A percentile compares a stretch with the other conserved stretches of the same genome.
Conservation (phyloP, 1,140 invertebrate species). For the Lordiphosa collinella region DNA sequence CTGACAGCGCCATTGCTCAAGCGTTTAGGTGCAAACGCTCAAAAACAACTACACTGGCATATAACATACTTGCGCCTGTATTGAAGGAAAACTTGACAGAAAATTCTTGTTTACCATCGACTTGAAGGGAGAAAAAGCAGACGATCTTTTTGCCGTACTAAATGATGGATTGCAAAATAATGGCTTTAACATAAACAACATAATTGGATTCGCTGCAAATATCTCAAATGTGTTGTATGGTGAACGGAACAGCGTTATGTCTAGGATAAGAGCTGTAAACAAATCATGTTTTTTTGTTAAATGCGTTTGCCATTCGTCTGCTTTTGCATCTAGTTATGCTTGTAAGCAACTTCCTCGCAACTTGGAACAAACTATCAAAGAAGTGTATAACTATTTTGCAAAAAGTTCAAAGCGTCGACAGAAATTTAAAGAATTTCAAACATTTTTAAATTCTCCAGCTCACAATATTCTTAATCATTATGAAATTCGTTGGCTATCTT, state of each 20-base stretch:
- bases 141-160: neutral
- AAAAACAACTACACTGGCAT: neutral
- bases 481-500: too few species aligned
- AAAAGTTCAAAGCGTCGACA: constrained; percentile 14
- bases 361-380: constrained; percentile 5
- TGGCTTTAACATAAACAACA: constrained; percentile 6
- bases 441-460: constrained; percentile 10
- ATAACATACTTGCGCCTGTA: neutral
- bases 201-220: constrained; percentile 1
- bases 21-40: neutral
- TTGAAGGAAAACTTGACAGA: neutral
- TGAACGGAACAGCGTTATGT: constrained; percentile 4
- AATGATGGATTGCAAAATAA: neutral
- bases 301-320: constrained; percentile 6
- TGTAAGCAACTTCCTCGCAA: too few species aligned
- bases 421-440: constrained; percentile 14
- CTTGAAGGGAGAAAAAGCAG: neutral
- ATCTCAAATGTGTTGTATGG: constrained; percentile 10
- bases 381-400: constrained; percentile 8
- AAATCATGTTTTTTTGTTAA: constrained; percentile 8
- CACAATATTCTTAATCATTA: constrained; percentile 7
- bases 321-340: constrained; percentile 3
- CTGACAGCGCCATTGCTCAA: neutral
- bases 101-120: neutral
- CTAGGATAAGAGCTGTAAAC: constrained; percentile 4